Evolutionary conservation across 2,797 vertebrate genomes (phyloP), one percentile per base, ranked within the genome.

Genomic region (Silurus lanzhouensis): DNA sequence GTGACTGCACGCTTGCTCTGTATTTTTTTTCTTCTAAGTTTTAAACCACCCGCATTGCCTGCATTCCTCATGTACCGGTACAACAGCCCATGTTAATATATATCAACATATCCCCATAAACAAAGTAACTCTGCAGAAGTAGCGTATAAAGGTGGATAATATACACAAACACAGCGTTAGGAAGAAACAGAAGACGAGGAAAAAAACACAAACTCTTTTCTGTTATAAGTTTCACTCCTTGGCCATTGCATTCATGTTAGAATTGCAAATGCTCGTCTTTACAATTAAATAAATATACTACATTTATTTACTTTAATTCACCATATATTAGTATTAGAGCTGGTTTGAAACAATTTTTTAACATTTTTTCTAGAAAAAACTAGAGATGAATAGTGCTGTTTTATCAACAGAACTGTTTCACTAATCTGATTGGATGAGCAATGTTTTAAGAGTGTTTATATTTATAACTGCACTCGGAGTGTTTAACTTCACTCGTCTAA

Each of bases 41-140:
- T 60, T 22, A 74, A 76, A 63, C 27, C 13, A 78, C 72, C 81
- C 17, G 3, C 71, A 86, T 17, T n/a, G 38, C 52, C 79, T 12
- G n/a, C 31, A 82, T 31, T 61, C 71, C 79, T 25, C 27, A 12
- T 1, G 17, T 38, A 55, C 5, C 2, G 2, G n/a, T 66, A 25
- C 57, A 61, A 75, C 15, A 66, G 66, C 38, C 44, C 5, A 71
- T 66, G 70, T 20, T 38, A 38, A 22, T 17, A 82, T 15, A 44
- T 38, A 70, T 58, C 67, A 60, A 25, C 81, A 58, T 14, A 61
- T 5, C 68, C 14, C 25, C 31, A 61, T 61, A 46, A 46, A 83
- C 55, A 83, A 61, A 38, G 74, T 14, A 58, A 55, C 20, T 27
- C n/a, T 25, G n/a, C 14, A 57, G 15, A n/a, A 48, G 22, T 55